Conservation (phyloP, 2,113 vertebrate genomes). For the Capreolus pygargus region DNA sequence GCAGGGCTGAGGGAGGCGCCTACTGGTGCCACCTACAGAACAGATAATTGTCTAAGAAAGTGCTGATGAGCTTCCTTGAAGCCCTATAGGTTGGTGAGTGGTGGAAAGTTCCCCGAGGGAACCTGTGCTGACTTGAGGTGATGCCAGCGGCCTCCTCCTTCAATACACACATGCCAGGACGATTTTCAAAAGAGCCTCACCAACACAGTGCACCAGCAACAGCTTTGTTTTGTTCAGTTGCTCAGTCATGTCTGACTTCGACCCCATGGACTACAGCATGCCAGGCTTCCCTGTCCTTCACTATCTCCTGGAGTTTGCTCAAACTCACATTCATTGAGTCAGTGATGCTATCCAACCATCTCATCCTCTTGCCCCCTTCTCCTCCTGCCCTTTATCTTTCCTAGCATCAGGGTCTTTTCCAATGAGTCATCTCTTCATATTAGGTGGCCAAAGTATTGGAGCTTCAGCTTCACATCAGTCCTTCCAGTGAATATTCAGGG, state of each 20-base stretch:
- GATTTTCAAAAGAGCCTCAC: not conserved
- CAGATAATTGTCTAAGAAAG: conserved; percentile 29
- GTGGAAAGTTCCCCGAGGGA: not conserved
- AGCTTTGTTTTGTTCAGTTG: not conserved
- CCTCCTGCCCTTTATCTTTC: not conserved
- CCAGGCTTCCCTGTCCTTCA: not conserved
- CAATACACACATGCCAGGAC: not conserved
- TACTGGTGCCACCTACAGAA: not conserved
- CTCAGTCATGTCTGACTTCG: not conserved
- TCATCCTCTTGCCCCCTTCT: not conserved
- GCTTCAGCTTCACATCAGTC: not conserved
- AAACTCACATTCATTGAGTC: not conserved
- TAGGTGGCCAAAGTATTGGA: not conserved
- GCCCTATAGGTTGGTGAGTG: not conserved
- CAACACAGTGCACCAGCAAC: accelerated
- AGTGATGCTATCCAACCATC: not conserved
- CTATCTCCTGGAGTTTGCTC: not conserved
- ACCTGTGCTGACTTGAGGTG: not conserved
- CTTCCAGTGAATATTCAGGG: not conserved
- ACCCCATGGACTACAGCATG: not conserved
- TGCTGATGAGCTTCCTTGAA: not conserved
- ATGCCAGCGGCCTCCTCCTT: not conserved
- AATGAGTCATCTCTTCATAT: not conserved
- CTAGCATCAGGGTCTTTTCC: not conserved
- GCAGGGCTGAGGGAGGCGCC: not conserved